Percentiles rank a stretch among this genome's conserved stretches.
phyloP scores from a whole-genome alignment of 2,888 invertebrate species.

The Leptothorax acervorum region DNA sequence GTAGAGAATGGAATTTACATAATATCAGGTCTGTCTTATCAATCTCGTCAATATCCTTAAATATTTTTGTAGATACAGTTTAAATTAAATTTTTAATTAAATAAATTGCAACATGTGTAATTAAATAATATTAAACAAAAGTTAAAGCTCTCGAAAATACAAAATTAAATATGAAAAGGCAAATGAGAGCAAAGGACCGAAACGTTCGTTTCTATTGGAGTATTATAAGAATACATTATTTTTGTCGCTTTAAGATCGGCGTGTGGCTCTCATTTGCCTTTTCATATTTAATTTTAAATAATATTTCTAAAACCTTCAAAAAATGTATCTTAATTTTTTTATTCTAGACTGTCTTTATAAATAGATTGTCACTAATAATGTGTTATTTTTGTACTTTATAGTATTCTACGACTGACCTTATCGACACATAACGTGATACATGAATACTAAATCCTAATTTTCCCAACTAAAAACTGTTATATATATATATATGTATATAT shows the following conservation, averaged over 20 bases:
- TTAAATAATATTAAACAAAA: not conserved
- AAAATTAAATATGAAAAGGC: no score
- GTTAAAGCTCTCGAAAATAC: no score
- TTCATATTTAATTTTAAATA: not conserved
- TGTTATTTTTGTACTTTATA: not conserved
- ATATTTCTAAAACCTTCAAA: not conserved
- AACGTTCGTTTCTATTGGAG: no score
- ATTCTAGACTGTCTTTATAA: not conserved
- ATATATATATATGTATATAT: no score
- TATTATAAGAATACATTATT: no score
- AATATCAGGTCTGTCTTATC: not conserved
- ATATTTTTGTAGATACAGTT: not conserved
- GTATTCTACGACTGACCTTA: slow-evolving; percentile 20
- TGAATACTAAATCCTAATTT: slow-evolving; percentile 3
- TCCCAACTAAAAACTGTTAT: slow-evolving; percentile 5
- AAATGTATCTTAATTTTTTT: not conserved
- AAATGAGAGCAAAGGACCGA: no score
- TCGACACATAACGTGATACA: slow-evolving; percentile 23
- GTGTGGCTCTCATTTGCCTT: no score
- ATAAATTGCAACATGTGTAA: not conserved
- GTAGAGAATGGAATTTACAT: not conserved
- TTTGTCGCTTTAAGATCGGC: no score
- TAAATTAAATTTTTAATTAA: not conserved
- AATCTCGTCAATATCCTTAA: not conserved
- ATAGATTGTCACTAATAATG: no score